phyloP scores from a whole-genome alignment of 2,888 invertebrate species.

The Abscondita cerata region DNA sequence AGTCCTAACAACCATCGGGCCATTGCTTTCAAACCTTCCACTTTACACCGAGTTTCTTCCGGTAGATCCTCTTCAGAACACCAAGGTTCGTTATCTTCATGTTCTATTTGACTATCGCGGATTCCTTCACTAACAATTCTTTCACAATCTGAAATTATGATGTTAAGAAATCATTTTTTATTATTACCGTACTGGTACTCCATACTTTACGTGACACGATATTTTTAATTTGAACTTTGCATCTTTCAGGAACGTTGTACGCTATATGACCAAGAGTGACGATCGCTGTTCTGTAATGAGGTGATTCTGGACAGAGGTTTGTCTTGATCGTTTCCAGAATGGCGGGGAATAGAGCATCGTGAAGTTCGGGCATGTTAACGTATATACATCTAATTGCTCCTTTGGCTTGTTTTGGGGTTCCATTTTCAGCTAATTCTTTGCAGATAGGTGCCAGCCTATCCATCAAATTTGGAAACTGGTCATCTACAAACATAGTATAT shows the following conservation, averaged over 20 bases:
- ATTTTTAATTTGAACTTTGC: slow-evolving; percentile 89
- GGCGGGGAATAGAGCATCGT: slow-evolving; percentile 80
- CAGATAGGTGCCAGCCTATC: slow-evolving; percentile 84
- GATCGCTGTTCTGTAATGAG: slow-evolving; percentile 90
- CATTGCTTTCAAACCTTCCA: slow-evolving; percentile 95
- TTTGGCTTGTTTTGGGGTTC: slow-evolving; percentile 95
- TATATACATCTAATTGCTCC: slow-evolving; percentile 93
- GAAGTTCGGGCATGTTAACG: slow-evolving; percentile 77
- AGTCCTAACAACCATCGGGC: slow-evolving; percentile 94
- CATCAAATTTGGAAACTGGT: slow-evolving; percentile 77
- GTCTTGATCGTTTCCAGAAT: slow-evolving; percentile 81
- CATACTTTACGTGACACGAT: slow-evolving; percentile 88
- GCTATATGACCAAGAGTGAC: slow-evolving; percentile 95
- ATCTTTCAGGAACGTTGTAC: slow-evolving; percentile 87
- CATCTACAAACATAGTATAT: slow-evolving; percentile 68
- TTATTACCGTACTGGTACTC: too few relatives aligned
- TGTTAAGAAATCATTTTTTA: too few relatives aligned
- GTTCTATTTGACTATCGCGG: slow-evolving; percentile 58
- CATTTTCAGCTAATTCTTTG: slow-evolving; percentile 86
- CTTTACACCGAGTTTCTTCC: slow-evolving; percentile 89
- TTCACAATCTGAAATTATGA: slow-evolving; percentile 78
- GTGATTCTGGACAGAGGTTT: slow-evolving; percentile 76
- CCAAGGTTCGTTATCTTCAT: slow-evolving; percentile 72
- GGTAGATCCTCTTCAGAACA: slow-evolving; percentile 86
- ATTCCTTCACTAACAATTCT: slow-evolving; percentile 88